These are phyloP conservation scores for Unio delphinus DNA, from an alignment of 2,888 invertebrate species.

Conservation along the genomic window DNA sequence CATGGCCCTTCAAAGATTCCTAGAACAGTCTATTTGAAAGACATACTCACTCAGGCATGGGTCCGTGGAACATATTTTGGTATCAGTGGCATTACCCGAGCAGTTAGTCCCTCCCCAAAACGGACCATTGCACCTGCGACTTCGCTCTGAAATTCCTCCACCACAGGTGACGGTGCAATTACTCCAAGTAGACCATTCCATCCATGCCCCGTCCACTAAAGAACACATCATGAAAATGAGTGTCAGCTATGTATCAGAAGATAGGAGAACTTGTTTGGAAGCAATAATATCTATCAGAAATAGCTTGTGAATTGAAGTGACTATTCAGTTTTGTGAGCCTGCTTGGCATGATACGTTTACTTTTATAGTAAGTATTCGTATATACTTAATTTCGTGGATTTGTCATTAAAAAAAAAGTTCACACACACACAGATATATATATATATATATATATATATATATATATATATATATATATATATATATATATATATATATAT, in stretches of 20 bases:
- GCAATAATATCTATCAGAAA: too few relatives aligned
- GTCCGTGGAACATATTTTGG: slow-evolving; percentile 34
- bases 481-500: too few relatives aligned
- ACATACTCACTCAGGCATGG: slow-evolving; percentile 49
- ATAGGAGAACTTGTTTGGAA: not conserved
- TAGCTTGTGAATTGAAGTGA: too few relatives aligned
- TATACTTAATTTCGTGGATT: too few relatives aligned
- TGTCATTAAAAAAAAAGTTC: too few relatives aligned
- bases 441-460: too few relatives aligned
- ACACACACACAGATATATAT: too few relatives aligned
- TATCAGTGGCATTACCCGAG: slow-evolving; percentile 33
- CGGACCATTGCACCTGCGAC: slow-evolving; percentile 51
- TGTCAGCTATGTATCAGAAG: not conserved
- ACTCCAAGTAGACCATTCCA: slow-evolving; percentile 51
- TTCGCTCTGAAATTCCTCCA: slow-evolving; percentile 41
- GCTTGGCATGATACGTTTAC: too few relatives aligned
- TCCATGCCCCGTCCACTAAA: slow-evolving; percentile 60
- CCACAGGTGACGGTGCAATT: slow-evolving; percentile 58
- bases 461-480: too few relatives aligned
- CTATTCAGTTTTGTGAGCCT: too few relatives aligned
- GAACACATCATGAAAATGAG: not conserved
- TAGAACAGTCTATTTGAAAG: not conserved
- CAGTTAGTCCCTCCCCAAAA: slow-evolving; percentile 53
- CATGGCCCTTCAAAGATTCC: too few relatives aligned
- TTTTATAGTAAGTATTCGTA: too few relatives aligned